These are phyloP conservation scores for Sebastes iracundus DNA, from an alignment of 2,797 vertebrate genomes.

Conservation along the genomic window DNA sequence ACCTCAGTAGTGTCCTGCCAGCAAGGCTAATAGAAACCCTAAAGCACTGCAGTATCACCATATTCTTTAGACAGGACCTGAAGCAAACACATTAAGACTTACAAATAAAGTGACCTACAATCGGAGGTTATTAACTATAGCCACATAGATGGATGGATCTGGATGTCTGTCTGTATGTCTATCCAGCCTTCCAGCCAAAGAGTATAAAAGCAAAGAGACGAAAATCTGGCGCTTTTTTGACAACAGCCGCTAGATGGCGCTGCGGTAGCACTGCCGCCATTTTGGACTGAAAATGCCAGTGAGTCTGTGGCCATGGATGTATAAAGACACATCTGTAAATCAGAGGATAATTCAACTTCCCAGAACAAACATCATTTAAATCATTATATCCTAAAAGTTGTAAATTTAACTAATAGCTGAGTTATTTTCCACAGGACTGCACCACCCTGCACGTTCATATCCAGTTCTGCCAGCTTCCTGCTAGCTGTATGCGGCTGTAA, in stretches of 20 bases:
- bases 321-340: not conserved
- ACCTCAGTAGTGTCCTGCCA: slow-evolving; percentile 33
- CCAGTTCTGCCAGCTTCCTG: not conserved
- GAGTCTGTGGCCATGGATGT: not conserved
- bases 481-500: not conserved
- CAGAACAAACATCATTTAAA: not conserved
- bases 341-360: not conserved
- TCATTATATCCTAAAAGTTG: not conserved
- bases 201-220: too few species aligned
- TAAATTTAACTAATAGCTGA: not conserved
- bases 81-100: slow-evolving; percentile 4
- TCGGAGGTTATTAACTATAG: slow-evolving; percentile 6
- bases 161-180: not conserved
- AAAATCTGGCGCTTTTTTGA: too few species aligned
- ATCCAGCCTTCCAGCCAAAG: not conserved
- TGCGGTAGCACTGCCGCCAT: not conserved
- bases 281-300: not conserved
- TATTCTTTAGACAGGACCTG: slow-evolving; percentile 16
- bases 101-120: not conserved
- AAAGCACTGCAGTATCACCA: slow-evolving; percentile 6
- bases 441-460: not conserved
- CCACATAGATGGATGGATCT: not conserved
- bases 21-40: slow-evolving; percentile 24
- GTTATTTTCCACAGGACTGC: not conserved
- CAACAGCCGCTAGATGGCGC: not conserved